These are phyloP conservation scores for Microcaecilia unicolor DNA, from an alignment of 2,797 vertebrate genomes.

Conservation along the genomic window DNA sequence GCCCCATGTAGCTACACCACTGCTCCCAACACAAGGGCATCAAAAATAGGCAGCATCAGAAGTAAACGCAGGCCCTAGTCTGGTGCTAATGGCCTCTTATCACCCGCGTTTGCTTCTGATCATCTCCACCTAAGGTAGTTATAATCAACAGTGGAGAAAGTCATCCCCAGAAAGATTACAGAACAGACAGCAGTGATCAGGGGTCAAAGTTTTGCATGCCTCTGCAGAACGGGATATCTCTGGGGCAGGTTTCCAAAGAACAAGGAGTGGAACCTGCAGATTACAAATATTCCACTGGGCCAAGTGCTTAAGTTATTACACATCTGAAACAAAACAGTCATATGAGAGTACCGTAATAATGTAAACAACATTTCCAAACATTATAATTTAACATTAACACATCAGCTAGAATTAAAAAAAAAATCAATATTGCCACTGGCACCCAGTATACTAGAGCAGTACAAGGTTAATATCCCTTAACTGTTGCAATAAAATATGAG, in stretches of 20 bases:
- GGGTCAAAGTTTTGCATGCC: too few species aligned
- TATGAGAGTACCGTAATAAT: background rate
- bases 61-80: too few species aligned
- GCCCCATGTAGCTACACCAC: too few species aligned
- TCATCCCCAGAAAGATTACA: too few species aligned
- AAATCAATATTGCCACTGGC: background rate
- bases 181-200: too few species aligned
- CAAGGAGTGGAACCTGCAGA: background rate
- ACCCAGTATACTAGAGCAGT: background rate
- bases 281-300: background rate
- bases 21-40: too few species aligned
- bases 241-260: too few species aligned
- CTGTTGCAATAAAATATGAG: background rate
- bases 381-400: conserved; percentile 9
- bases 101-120: too few species aligned
- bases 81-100: too few species aligned
- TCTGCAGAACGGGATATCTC: background rate
- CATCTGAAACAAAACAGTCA: background rate
- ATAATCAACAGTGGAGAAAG: too few species aligned
- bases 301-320: background rate
- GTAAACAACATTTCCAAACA: conserved; percentile 1
- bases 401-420: background rate
- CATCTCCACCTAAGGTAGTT: too few species aligned
- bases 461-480: background rate
- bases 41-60: too few species aligned